These are phyloP conservation scores for Malacoraja senta DNA, from an alignment of 2,797 vertebrate species.

Conservation along the genomic window DNA sequence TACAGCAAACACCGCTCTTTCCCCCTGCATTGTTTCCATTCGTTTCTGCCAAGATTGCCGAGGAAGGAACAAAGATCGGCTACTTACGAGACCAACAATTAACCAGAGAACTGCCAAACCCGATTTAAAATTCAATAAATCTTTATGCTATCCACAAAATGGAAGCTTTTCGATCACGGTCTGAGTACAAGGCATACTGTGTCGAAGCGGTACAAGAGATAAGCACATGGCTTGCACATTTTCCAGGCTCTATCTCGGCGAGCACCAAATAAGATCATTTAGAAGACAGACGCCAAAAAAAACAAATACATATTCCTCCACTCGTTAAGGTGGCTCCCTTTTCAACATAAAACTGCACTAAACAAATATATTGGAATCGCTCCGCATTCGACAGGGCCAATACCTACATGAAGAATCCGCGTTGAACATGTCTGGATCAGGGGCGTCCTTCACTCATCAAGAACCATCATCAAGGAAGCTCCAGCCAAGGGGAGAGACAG, in stretches of 20 bases:
- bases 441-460: background rate
- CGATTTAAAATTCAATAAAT: background rate
- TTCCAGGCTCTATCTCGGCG: background rate
- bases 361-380: background rate
- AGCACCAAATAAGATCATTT: slow-evolving; percentile 4
- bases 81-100: background rate
- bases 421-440: slow-evolving; percentile 31
- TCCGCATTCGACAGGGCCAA: background rate
- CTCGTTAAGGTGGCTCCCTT: background rate
- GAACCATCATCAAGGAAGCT: background rate
- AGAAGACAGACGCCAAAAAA: background rate
- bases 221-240: slow-evolving; percentile 32
- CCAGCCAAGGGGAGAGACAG: background rate
- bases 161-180: background rate
- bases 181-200: background rate
- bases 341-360: background rate
- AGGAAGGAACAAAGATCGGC: slow-evolving; percentile 28
- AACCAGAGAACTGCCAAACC: background rate
- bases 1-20: background rate
- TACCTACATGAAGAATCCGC: slow-evolving; percentile 30
- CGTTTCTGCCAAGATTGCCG: background rate
- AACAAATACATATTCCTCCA: background rate
- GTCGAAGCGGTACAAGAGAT: background rate
- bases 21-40: background rate
- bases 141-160: background rate